Base-by-base conservation (phyloP, 2,113 vertebrate genomes). In the Proterorhinus semilunaris region DNA sequence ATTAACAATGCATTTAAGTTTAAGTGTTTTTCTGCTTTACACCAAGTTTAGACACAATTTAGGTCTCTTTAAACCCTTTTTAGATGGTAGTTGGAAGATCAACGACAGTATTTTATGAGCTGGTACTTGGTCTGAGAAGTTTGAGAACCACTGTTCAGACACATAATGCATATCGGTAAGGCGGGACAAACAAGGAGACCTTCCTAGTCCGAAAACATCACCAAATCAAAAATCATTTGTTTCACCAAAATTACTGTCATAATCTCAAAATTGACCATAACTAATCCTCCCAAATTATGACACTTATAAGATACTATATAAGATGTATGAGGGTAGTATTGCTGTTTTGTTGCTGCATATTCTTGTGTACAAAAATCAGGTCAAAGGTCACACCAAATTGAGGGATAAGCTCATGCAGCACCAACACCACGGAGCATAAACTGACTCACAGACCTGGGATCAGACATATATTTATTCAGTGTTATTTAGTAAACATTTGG, bases 371-470 rank as follows among this genome's bases (percentile, higher is more conserved):
- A 17, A 10, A 44, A 6, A 12, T 10, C 10, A 51, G 10, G 7
- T 72, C 63, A 79, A 74, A 75, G 51, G 54, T 81, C 66, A 82
- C 63, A 75, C 12, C 50, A 80, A 74, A 76, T 66, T 27, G 47
- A 78, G 11, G 12, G 50, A 66, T 69, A 86, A 83, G 66, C 79
- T 84, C 86, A 86, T 89, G 89, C 89, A 85, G 72, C 66, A 87
- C 66, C 73, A 78, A 54, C 71, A 90, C 83, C 75, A 78, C 75
- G 76, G 55, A 66, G 53, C 75, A 67, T 13, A 71, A 73, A 79
- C 73, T 73, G 66, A 75, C 64, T 68, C 78, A 77, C 87, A 89
- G 86, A 87, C 83, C 85, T 87, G 87, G 87, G 84, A 71, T 42
- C 80, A 84, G 78, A 79, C 49, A 47, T 16, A 53, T 10, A 4